Base-by-base conservation (phyloP, 2,113 vertebrate genomes). In the Tachuris rubrigastra region DNA sequence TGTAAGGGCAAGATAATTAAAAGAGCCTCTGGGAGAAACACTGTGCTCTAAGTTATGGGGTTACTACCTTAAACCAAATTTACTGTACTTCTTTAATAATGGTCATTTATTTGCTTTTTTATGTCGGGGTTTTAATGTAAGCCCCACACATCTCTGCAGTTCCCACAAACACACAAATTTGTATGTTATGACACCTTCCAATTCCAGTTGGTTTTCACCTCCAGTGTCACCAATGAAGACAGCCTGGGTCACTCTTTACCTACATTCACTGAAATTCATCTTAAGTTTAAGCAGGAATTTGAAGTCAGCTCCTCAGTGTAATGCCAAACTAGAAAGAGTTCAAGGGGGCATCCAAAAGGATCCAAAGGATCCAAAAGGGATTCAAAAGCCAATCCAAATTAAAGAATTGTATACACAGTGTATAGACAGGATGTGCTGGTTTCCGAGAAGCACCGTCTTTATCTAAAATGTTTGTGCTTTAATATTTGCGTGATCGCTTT, bases 401-500 rank as follows among this genome's bases (percentile, higher is more conserved):
- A 46, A 82, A 50, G 19, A 81, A 55, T 9, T 74, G 33, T 30
- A 30, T 24, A 10, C 24, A 50, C 9, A n/a, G 16, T 35, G 12
- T 59, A 21, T 35, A 49, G 47, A 47, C 7, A 50, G 17, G 39
- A 18, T 31, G 39, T 22, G 41, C 39, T 76, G 44, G 10, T 30
- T 42, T 46, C 79, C 5, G 30, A 80, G 41, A 60, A 39, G 6
- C 31, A 53, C 3, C 1, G 0, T 63, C 46, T 78, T 88, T 85
- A 59, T 87, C 46, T 50, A 42, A 87, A 90, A 65, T 39, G 8
- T 67, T 74, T 93, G 39, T 84, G 41, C 83, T 95, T 83, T 91
- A 68, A 96, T 87, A 96, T 76, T 85, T 95, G 7, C 90, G 73
- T 81, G 33, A 25, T 69, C 93, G 68, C 89, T 95, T 97, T 87